Percentiles rank a stretch among this genome's conserved stretches.
Conservation (phyloP, 2,797 vertebrate species). For the Enteromius paludinosus region DNA sequence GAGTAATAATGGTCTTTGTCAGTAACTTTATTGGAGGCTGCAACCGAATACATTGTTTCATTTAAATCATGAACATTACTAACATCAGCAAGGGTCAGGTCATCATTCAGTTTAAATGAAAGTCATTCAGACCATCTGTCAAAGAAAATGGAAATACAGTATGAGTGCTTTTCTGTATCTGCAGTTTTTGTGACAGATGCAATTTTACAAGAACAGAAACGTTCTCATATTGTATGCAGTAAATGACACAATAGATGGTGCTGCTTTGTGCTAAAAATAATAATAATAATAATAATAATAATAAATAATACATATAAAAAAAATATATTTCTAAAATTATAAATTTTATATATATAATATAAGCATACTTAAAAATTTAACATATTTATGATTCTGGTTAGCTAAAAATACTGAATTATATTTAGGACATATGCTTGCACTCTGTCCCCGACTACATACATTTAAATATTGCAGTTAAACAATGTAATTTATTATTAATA, state of each 20-base stretch:
- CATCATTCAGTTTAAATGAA: background rate
- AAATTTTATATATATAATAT: no score
- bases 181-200: background rate
- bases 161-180: background rate
- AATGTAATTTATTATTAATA: background rate
- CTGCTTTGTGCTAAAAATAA: background rate
- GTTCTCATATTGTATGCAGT: background rate
- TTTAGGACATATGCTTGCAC: background rate
- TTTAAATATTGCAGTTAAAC: background rate
- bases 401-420: background rate
- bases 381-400: background rate
- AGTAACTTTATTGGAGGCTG: background rate
- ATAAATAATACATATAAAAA: background rate
- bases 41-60: background rate
- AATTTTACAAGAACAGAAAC: background rate
- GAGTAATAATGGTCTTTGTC: background rate
- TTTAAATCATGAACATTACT: background rate
- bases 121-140: background rate
- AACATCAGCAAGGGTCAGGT: background rate
- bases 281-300: background rate
- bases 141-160: background rate
- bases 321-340: no score
- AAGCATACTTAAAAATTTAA: no score
- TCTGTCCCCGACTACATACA: background rate
- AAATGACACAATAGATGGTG: background rate